Evolutionary conservation across 2,113 vertebrate species (phyloP).

Genomic region (Austrofundulus limnaeus): DNA sequence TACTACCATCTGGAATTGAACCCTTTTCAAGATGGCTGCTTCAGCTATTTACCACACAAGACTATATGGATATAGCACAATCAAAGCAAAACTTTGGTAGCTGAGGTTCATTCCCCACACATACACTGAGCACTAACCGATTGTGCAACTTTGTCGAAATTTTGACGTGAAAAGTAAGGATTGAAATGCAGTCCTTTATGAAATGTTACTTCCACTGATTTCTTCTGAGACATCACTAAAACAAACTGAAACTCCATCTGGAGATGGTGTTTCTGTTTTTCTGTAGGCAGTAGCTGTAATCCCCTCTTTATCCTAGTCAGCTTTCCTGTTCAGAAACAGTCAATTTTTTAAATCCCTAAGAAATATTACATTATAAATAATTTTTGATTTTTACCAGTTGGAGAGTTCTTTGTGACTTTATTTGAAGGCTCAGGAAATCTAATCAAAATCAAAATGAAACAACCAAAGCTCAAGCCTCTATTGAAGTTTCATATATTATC

Average conservation of each 20-base stretch:
- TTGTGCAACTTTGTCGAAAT: too few species aligned
- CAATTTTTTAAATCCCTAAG: constrained; percentile 54
- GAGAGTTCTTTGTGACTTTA: constrained; percentile 58
- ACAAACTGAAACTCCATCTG: neutral
- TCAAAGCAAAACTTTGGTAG: too few species aligned
- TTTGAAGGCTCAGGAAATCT: constrained; percentile 72
- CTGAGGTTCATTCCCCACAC: neutral
- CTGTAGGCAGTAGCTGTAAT: constrained; percentile 41
- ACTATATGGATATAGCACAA: too few species aligned
- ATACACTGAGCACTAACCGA: neutral
- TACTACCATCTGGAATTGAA: too few species aligned
- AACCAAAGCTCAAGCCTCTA: constrained; percentile 70
- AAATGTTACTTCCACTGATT: too few species aligned
- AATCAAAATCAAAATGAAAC: constrained; percentile 74
- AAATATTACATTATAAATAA: constrained; percentile 68
- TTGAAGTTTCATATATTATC: constrained; percentile 78
- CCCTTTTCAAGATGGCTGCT: too few species aligned
- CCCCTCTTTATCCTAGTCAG: constrained; percentile 61
- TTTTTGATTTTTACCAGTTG: constrained; percentile 59
- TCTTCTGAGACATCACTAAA: too few species aligned
- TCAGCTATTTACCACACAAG: too few species aligned
- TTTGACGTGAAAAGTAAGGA: too few species aligned
- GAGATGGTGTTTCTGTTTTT: neutral
- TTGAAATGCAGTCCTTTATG: too few species aligned
- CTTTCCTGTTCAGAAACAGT: constrained; percentile 58